Evolutionary conservation across 2,888 invertebrate species (phyloP), one percentile per base, ranked within the genome.

Genomic region (Trichacis sp.): DNA sequence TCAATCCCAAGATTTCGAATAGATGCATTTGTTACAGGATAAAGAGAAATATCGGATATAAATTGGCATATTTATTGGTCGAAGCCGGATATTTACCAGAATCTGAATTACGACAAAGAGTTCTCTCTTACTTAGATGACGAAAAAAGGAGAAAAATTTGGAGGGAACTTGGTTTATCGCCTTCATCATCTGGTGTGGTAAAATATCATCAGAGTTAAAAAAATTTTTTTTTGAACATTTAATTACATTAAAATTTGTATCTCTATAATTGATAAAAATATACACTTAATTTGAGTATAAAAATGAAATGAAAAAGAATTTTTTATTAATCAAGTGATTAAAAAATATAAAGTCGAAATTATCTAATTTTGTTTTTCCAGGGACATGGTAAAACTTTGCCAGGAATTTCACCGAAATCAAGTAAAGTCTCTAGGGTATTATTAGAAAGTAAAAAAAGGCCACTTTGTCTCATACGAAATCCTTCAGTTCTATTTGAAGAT

Each of bases 121-220:
- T 40, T 4, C 15, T 40, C 5, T 12, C 15, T 2, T 40, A 40
- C 14, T 40, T 40, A 14, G 40, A 40, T 15, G 40, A 40, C 12
- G 40, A 40, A 40, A 40, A 40, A 14, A 40, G 40, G 6, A 40
- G 40, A 12, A 40, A 40, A 14, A 12, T n/a, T 2, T 40, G 40
- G 40, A 12, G 15, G 40, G 40, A 40, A 40, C 40, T 40, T 40
- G 40, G 40, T 4, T 40, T 40, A 40, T 40, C 40, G 12, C 2
- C 40, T 40, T 14, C 40, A 14, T 12, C 40, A 40, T 40, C 40
- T 40, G 40, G 40, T 40, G 40, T 40, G 40, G 40, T 40, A 40
- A 40, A 12, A 40, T 40, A 14, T 40, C 40, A 12, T 40, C n/a
- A n/a, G n/a, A n/a, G n/a, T n/a, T n/a, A n/a, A n/a, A n/a, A n/a